phyloP scores from a whole-genome alignment of 1,140 invertebrate genomes.

The Psix sp. region DNA sequence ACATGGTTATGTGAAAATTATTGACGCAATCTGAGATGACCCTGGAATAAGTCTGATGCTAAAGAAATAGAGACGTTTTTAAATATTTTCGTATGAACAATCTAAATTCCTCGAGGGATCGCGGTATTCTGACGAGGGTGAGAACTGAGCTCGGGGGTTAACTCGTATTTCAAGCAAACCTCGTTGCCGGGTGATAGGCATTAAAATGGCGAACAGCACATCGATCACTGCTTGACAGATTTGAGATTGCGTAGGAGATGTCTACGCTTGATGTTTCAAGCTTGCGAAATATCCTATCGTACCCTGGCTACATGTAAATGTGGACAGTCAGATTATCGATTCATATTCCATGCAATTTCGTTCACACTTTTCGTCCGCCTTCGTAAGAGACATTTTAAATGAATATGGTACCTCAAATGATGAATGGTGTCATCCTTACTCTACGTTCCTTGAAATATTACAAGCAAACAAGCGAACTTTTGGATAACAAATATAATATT shows the following conservation, averaged over 20 bases:
- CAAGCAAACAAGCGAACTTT: too few species aligned
- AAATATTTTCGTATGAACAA: conserved; percentile 70
- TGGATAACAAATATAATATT: too few species aligned
- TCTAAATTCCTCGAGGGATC: conserved; percentile 75
- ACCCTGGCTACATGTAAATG: conserved; percentile 48
- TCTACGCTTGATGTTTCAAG: conserved; percentile 59
- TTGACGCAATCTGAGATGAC: conserved; percentile 14
- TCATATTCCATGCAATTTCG: conserved; percentile 42
- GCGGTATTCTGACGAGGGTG: conserved; percentile 70
- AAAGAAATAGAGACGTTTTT: conserved; percentile 57
- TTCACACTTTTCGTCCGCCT: conserved; percentile 18
- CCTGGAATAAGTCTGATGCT: not conserved
- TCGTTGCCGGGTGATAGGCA: conserved; percentile 72
- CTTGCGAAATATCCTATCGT: conserved; percentile 47
- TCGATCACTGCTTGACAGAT: conserved; percentile 77
- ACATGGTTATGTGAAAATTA: conserved; percentile 19
- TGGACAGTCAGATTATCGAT: conserved; percentile 55
- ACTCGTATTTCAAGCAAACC: conserved; percentile 73
- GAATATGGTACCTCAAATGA: conserved; percentile 21
- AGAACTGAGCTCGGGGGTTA: conserved; percentile 66
- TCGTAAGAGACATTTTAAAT: conserved; percentile 23
- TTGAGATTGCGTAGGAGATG: conserved; percentile 73
- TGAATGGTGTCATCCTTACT: conserved; percentile 10
- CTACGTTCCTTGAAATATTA: too few species aligned
- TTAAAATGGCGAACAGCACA: conserved; percentile 74